Evolutionary conservation across 2,888 invertebrate species (phyloP), one percentile per base, ranked within the genome.

Genomic region (Petrolisthes cinctipes): DNA sequence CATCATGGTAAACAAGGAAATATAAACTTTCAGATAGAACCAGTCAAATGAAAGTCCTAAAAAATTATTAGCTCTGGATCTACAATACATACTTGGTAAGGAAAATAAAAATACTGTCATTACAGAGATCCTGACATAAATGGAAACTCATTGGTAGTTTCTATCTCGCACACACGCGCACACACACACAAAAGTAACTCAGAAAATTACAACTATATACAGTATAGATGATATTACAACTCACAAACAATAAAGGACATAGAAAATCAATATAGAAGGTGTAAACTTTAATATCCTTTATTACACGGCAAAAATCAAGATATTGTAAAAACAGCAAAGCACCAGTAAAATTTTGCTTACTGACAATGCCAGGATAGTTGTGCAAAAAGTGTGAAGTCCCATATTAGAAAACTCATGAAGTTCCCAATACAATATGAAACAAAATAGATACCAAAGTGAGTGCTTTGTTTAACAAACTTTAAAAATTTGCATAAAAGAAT

Each of bases 231-330:
- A 37, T 37, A 37, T 37, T 37, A 37, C 37, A 37, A 37, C 37
- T 37, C 37, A 71, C 0, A 5, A 68, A 53, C 9, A 68, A 76
- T 20, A 73, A 14, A 53, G 23, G 14, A n/a, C 7, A 80, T 80
- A 83, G 4, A 88, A 88, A 88, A 81, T 23, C 61, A 14, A 14
- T 14, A 20, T 81, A 81, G 84, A 83, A 88, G 80, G 87, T 88
- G 87, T 88, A 88, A 88, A 88, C 84, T 84, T 88, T 88, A 84
- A 84, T 84, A 88, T 88, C 84, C 84, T 88, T 88, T 88, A 88
- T 88, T 88, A 88, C 87, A 88, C 83, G 81, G 87, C 87, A 88
- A 71, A 37, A 88, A 88, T 84, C 87, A 88, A 86, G 84, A 84
- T 84, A 88, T 87, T 83, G 75, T 88, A 88, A 86, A 86, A 88